Evolutionary conservation across 2,797 vertebrate genomes (phyloP).

Genomic region (Rhyacichthys aspro): DNA sequence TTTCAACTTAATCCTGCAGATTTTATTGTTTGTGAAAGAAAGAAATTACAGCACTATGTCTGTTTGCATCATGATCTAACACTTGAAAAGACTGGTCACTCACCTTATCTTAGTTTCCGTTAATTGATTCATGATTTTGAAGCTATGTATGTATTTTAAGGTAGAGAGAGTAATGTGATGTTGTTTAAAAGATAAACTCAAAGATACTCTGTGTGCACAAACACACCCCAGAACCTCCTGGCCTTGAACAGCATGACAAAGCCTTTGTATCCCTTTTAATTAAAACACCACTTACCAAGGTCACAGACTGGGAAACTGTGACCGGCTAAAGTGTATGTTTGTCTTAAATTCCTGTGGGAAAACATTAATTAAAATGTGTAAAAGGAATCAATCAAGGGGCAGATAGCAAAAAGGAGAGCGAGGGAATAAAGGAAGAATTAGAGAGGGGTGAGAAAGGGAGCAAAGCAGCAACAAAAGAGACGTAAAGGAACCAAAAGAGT

Average conservation of each 20-base stretch:
- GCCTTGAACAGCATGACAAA: conserved; percentile 53
- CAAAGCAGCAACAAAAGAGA: conserved; percentile 1
- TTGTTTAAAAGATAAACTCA: conserved; percentile 21
- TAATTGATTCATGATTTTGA: too few relatives aligned
- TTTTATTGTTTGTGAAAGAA: too few relatives aligned
- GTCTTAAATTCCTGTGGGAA: conserved; percentile 37
- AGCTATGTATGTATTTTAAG: too few relatives aligned
- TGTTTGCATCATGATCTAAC: too few relatives aligned
- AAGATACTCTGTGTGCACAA: neutral
- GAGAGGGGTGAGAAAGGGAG: neutral
- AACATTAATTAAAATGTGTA: conserved; percentile 74
- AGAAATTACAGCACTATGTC: too few relatives aligned
- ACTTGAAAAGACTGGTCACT: too few relatives aligned
- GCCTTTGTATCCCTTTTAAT: conserved; percentile 69
- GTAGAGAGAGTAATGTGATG: neutral
- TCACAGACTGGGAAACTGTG: conserved; percentile 45
- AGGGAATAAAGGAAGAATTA: neutral
- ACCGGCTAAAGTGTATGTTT: conserved; percentile 31
- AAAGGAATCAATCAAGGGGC: conserved; percentile 42
- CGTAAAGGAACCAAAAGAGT: neutral
- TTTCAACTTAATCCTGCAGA: too few relatives aligned
- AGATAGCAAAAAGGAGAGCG: conserved; percentile 35
- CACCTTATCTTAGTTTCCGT: too few relatives aligned
- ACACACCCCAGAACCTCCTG: conserved; percentile 41
- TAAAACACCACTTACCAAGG: conserved; percentile 73